Evolutionary conservation across 2,888 invertebrate genomes (phyloP).

Genomic region (Tanytarsus gracilentus): DNA sequence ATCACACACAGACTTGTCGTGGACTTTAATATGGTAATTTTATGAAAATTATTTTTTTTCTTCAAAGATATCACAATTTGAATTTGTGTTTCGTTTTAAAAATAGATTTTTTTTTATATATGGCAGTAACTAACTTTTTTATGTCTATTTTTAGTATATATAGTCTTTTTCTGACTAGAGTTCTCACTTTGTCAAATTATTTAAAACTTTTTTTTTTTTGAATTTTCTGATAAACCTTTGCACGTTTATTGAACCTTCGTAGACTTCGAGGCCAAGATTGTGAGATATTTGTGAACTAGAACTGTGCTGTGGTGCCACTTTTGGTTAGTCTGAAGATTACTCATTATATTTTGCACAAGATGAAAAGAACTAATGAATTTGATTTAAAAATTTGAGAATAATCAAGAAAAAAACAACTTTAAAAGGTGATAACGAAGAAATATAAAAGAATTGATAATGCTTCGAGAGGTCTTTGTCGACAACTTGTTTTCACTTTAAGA

Average conservation of each 20-base stretch:
- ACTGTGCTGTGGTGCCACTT: conserved; percentile 3
- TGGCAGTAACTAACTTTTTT: conserved; percentile 3
- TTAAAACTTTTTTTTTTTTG: too few relatives aligned
- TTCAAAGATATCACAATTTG: conserved; percentile 2
- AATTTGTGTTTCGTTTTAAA: background rate
- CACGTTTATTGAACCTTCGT: background rate
- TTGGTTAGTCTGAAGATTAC: background rate
- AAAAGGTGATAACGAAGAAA: too few relatives aligned
- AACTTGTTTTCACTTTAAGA: too few relatives aligned
- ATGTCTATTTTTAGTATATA: conserved; percentile 11
- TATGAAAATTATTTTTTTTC: too few relatives aligned
- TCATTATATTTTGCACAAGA: background rate
- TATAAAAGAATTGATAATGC: too few relatives aligned
- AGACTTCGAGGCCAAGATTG: conserved; percentile 3
- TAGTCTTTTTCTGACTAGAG: conserved; percentile 13
- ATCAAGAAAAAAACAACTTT: too few relatives aligned
- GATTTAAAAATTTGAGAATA: too few relatives aligned
- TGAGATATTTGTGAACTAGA: conserved; percentile 6
- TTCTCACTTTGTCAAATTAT: conserved; percentile 1
- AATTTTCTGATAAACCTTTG: background rate
- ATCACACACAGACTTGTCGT: too few relatives aligned
- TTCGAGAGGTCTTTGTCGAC: too few relatives aligned
- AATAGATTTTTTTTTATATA: background rate
- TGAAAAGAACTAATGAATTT: background rate
- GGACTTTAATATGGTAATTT: too few relatives aligned